Conservation (phyloP, 2,888 invertebrate species). For the Saturnia japonica region DNA sequence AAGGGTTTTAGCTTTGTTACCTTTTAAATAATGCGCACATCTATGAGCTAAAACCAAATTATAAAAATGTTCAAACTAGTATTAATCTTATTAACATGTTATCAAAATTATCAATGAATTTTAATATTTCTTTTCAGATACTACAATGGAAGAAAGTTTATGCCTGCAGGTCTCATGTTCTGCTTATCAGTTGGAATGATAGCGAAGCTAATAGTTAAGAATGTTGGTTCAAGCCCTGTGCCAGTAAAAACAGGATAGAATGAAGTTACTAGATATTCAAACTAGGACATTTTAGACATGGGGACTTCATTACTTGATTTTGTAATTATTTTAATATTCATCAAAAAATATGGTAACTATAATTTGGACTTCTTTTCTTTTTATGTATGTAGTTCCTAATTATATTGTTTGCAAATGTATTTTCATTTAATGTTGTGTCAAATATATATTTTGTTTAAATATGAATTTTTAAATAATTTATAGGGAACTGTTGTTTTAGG, state of each 20-base stretch:
- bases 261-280: background rate
- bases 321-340: background rate
- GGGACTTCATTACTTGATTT: background rate
- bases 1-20: too few species aligned
- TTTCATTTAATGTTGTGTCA: background rate
- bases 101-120: background rate
- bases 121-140: constrained; percentile 67
- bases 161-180: constrained; percentile 96
- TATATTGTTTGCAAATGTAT: background rate
- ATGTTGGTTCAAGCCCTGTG: constrained; percentile 58
- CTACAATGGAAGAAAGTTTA: constrained; percentile 92
- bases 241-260: constrained; percentile 30
- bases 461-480: background rate
- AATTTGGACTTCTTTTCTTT: background rate
- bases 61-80: too few species aligned
- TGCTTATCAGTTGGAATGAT: constrained; percentile 84
- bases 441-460: background rate
- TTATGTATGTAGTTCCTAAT: background rate
- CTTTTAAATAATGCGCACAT: too few species aligned
- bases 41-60: too few species aligned
- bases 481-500: background rate
- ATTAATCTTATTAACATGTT: too few species aligned
- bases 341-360: background rate
- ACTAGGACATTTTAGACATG: background rate
- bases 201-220: constrained; percentile 74